Percentiles rank a stretch among this genome's conserved stretches.
Evolutionary conservation across 2,888 invertebrate species (phyloP).

Genomic region (Lochmaea capreae): DNA sequence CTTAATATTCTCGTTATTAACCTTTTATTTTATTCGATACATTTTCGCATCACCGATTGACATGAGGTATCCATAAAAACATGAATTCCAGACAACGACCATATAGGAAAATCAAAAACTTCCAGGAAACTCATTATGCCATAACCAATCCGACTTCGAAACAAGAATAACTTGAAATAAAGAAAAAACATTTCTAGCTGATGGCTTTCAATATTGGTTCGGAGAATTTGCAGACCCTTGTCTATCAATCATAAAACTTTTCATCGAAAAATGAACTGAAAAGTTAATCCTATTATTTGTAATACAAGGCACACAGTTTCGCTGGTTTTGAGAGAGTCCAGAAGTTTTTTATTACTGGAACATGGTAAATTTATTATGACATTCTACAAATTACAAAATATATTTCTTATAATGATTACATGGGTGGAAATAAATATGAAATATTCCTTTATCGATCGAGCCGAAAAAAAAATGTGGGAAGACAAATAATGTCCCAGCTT

Average conservation of each 20-base stretch:
- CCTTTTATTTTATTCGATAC: too few species aligned
- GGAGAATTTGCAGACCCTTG: conserved; percentile 43
- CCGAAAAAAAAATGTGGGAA: too few species aligned
- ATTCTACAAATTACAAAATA: not conserved
- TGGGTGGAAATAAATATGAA: too few species aligned
- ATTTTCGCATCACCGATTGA: too few species aligned
- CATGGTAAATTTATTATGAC: not conserved
- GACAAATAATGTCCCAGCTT: too few species aligned
- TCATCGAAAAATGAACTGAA: conserved; percentile 49
- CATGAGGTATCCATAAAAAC: not conserved
- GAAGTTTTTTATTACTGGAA: conserved; percentile 51
- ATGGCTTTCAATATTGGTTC: conserved; percentile 29
- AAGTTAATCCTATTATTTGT: conserved; percentile 48
- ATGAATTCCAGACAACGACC: not conserved
- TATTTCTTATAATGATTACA: too few species aligned
- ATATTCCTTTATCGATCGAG: too few species aligned
- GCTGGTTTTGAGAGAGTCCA: conserved; percentile 47
- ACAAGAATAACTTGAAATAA: not conserved
- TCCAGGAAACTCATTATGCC: not conserved
- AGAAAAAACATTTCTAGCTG: conserved; percentile 9
- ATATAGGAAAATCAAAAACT: not conserved
- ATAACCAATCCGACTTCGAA: not conserved
- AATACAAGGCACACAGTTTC: conserved; percentile 48
- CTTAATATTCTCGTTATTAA: too few species aligned
- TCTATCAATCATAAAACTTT: conserved; percentile 59